Evolutionary conservation across 2,888 invertebrate genomes (phyloP).

Genomic region (Epinotia ramella): DNA sequence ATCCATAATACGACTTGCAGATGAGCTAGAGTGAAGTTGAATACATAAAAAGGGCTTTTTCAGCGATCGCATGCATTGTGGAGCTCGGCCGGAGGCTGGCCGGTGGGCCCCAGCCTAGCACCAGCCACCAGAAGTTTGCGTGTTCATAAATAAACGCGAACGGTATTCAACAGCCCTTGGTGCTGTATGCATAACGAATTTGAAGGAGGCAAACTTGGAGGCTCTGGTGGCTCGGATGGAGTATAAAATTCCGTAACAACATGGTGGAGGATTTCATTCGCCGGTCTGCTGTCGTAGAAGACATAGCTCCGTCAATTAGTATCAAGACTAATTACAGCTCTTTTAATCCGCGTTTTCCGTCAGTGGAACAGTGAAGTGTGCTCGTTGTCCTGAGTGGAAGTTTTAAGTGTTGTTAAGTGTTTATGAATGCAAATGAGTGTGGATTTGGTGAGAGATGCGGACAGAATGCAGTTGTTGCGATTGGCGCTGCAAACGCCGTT

Average conservation of each 20-base stretch:
- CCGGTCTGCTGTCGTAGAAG: constrained; percentile 81
- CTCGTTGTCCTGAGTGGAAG: constrained; percentile 41
- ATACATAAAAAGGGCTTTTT: constrained; percentile 89
- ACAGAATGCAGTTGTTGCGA: constrained; percentile 61
- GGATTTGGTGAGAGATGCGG: constrained; percentile 57
- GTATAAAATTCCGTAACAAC: constrained; percentile 86
- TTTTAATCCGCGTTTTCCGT: not conserved
- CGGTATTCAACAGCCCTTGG: constrained; percentile 87
- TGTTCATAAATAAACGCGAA: constrained; percentile 87
- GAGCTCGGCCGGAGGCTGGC: constrained; percentile 53
- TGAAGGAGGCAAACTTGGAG: constrained; percentile 86
- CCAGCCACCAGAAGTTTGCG: constrained; percentile 85
- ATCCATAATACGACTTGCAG: constrained; percentile 95
- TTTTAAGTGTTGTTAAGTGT: constrained; percentile 50
- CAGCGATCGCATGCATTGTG: constrained; percentile 84
- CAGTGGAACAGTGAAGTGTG: constrained; percentile 26
- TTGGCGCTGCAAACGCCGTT: constrained; percentile 67
- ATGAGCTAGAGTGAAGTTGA: constrained; percentile 90
- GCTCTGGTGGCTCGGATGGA: constrained; percentile 85
- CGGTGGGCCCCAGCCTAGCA: constrained; percentile 76
- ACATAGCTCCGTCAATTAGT: constrained; percentile 83
- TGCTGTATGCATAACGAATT: constrained; percentile 87
- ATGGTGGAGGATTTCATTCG: constrained; percentile 85
- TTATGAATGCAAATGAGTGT: constrained; percentile 67
- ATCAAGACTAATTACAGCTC: constrained; percentile 50